A percentile compares a stretch with the other conserved stretches of the same genome.
phyloP scores from a whole-genome alignment of 2,113 vertebrate genomes.

The Ibidorhyncha struthersii region DNA sequence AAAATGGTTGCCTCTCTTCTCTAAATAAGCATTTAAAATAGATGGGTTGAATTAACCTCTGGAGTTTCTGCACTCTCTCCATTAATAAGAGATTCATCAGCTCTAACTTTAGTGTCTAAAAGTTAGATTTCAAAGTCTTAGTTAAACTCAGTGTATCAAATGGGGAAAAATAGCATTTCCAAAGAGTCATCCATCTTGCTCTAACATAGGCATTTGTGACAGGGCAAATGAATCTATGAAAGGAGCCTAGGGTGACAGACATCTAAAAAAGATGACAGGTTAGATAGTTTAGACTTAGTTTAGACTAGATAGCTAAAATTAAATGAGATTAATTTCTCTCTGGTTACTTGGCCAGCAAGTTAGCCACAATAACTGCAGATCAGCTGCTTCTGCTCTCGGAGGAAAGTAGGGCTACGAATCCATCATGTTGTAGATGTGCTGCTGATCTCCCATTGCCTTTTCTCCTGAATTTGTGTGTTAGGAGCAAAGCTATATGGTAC shows the following conservation, averaged over 20 bases:
- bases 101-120: neutral
- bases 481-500: neutral
- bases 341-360: neutral
- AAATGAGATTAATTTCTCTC: neutral
- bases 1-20: neutral
- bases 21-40: constrained; percentile 37
- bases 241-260: neutral
- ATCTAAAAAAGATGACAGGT: neutral
- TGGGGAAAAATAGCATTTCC: neutral
- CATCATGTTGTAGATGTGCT: neutral
- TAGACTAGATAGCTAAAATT: neutral
- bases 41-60: constrained; percentile 2
- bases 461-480: neutral
- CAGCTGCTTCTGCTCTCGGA: neutral
- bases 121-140: constrained; percentile 16
- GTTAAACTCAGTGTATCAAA: neutral
- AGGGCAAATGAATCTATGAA: neutral
- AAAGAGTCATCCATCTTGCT: neutral
- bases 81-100: constrained; percentile 21
- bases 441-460: neutral
- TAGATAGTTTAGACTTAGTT: too few relatives aligned
- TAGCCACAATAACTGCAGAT: neutral
- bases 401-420: neutral
- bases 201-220: neutral
- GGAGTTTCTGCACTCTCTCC: constrained; percentile 7